Base-by-base conservation (phyloP, 2,888 invertebrate species). In the Hirtodrosophila duncani region DNA sequence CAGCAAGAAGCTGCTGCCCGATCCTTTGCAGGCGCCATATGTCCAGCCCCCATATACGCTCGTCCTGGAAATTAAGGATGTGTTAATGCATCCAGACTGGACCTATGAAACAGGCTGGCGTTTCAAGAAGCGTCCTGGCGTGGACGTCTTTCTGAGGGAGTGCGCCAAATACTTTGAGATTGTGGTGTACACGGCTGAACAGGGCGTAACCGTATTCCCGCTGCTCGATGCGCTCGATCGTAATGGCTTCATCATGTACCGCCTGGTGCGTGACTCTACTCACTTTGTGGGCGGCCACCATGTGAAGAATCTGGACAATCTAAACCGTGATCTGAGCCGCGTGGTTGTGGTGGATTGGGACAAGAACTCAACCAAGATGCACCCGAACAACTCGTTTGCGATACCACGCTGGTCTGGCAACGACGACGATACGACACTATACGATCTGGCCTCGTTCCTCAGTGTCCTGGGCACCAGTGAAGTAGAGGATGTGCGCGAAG, bases 31-130 rank as follows among this genome's bases (percentile, higher is more conserved):
- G 46, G 91, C 93, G 50, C 99, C 98, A 0, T 99, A 97, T 85
- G 88, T 90, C 50, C 99, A 99, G 86, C 99, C 99, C 3, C 94
- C 95, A 0, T 99, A 98, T 86, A 99, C 99, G 0, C 88, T 99
- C 30, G 94, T 99, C 23, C 87, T 99, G 43, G 99, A 99, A 89
- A 91, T 99, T 88, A 98, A 95, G 18, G 98, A 98, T 83, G 92
- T 99, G 5, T 89, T 99, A 5, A 95, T 99, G 7, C 97, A 98
- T 86, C 99, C 99, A 0, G 98, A 99, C 84, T 99, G 99, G 99
- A 97, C 97, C 85, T 97, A 97, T 84, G 92, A 94, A 86, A 98
- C 97, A 55, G 98, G 98, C 2, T 99, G 98, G 98, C 91, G 99
- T 74, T 99, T 99, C 86, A 98, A 98, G 87, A 99, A 99, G 87